These are phyloP conservation scores for Thomomys bottae DNA, from an alignment of 2,113 vertebrate genomes.

Conservation along the genomic window DNA sequence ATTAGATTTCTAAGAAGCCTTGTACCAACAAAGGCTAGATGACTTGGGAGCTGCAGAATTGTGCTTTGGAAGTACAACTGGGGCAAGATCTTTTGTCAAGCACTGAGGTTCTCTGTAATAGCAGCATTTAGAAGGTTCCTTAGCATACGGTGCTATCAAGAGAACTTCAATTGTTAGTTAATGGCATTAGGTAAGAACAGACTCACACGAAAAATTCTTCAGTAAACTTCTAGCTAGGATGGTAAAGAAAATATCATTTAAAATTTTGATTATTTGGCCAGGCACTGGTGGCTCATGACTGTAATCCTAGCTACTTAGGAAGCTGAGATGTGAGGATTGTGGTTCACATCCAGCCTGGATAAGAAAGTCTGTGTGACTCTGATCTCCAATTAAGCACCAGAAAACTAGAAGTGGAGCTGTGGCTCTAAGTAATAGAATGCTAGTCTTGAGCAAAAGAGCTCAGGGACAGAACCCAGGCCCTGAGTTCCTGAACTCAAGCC, in stretches of 20 bases:
- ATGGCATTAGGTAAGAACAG: constrained; percentile 23
- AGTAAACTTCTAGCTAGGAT: background rate
- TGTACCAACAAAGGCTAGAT: background rate
- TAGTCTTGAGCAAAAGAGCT: no score
- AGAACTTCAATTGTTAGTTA: background rate
- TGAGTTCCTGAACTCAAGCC: no score
- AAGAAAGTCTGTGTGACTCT: no score
- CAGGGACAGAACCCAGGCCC: no score
- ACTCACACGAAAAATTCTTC: background rate
- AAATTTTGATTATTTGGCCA: background rate
- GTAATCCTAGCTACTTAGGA: no score
- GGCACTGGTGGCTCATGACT: no score
- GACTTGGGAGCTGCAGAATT: background rate
- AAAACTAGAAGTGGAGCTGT: no score
- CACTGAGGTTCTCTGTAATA: background rate
- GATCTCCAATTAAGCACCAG: no score
- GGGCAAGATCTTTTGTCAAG: background rate
- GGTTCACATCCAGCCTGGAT: no score
- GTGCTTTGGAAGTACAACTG: background rate
- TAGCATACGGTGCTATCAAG: background rate
- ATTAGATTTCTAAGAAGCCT: background rate
- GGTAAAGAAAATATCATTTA: background rate
- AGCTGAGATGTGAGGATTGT: no score
- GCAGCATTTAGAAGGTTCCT: background rate
- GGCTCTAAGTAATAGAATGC: no score